Evolutionary conservation across 2,888 invertebrate species (phyloP).

Genomic region (Hirtodrosophila trivittata): DNA sequence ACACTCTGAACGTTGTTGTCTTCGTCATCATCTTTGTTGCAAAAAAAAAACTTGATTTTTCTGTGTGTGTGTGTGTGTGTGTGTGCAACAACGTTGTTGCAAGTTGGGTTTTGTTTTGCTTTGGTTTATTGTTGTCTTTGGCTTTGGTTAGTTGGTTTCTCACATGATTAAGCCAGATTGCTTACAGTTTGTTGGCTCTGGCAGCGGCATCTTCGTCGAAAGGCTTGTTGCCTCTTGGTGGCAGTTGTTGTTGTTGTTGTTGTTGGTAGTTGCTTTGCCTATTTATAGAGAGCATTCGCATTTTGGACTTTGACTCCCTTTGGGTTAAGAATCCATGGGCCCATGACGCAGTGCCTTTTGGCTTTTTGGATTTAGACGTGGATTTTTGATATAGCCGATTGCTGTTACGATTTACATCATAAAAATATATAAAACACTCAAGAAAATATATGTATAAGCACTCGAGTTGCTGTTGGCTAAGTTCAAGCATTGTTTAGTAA

Average conservation of each 20-base stretch:
- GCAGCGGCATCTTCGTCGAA: conserved; percentile 26
- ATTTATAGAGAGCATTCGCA: conserved; percentile 64
- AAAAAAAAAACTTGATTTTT: conserved; percentile 50
- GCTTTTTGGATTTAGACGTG: too few species aligned
- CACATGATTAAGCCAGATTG: conserved; percentile 79
- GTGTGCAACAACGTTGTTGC: conserved; percentile 44
- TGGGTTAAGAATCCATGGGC: conserved; percentile 36
- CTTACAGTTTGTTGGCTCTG: conserved; percentile 58
- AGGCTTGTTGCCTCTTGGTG: neutral
- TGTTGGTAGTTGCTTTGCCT: conserved; percentile 58
- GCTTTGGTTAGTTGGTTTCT: conserved; percentile 63
- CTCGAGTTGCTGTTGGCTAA: conserved; percentile 51
- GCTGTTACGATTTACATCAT: conserved; percentile 59
- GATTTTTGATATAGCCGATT: conserved; percentile 18
- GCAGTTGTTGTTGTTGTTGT: conserved; percentile 15
- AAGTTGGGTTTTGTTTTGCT: conserved; percentile 41
- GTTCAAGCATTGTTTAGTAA: conserved; percentile 65
- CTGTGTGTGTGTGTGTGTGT: conserved; percentile 17
- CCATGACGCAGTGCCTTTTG: conserved; percentile 68
- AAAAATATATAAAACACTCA: neutral
- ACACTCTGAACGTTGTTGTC: conserved; percentile 45
- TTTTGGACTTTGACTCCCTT: conserved; percentile 66
- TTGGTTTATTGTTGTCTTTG: conserved; percentile 26
- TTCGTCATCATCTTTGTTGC: conserved; percentile 35
- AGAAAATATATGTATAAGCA: conserved; percentile 9